A percentile compares a stretch with the other conserved stretches of the same genome.
These are phyloP conservation scores for Rhingia rostrata DNA, from an alignment of 2,888 invertebrate species.

Conservation along the genomic window DNA sequence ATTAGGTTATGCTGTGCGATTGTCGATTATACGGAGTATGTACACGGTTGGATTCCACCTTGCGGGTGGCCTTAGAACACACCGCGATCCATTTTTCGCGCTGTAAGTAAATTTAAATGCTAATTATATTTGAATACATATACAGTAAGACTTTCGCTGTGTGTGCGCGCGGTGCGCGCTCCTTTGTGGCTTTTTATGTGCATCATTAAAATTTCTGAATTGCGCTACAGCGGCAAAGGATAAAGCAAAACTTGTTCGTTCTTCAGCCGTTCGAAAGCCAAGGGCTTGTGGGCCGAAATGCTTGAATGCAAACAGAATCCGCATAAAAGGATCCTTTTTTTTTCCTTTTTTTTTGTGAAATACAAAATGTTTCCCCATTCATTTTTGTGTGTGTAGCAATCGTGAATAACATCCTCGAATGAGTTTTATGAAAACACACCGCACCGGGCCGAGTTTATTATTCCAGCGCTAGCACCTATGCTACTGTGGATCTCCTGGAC, in stretches of 20 bases:
- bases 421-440: constrained; percentile 44
- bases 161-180: no score
- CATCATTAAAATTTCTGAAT: constrained; percentile 42
- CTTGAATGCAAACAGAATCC: constrained; percentile 24
- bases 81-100: not conserved
- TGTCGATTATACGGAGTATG: not conserved
- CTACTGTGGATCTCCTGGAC: constrained; percentile 20
- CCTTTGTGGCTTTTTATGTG: constrained; percentile 6
- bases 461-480: constrained; percentile 52
- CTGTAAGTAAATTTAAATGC: constrained; percentile 7
- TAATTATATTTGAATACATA: constrained; percentile 35
- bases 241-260: not conserved
- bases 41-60: no score
- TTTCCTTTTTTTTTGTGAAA: constrained; percentile 9
- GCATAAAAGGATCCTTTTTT: constrained; percentile 16
- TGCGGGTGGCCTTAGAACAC: no score
- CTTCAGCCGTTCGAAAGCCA: not conserved
- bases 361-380: constrained; percentile 11
- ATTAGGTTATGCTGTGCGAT: not conserved
- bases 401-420: constrained; percentile 48
- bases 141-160: constrained; percentile 4
- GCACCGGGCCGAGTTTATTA: constrained; percentile 45
- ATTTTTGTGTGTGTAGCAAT: constrained; percentile 40
- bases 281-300: not conserved
- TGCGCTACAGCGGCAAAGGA: not conserved